Evolutionary conservation across 1,140 invertebrate genomes (phyloP), one percentile per base, ranked within the genome.

Genomic region (Dendroctonus ponderosae): DNA sequence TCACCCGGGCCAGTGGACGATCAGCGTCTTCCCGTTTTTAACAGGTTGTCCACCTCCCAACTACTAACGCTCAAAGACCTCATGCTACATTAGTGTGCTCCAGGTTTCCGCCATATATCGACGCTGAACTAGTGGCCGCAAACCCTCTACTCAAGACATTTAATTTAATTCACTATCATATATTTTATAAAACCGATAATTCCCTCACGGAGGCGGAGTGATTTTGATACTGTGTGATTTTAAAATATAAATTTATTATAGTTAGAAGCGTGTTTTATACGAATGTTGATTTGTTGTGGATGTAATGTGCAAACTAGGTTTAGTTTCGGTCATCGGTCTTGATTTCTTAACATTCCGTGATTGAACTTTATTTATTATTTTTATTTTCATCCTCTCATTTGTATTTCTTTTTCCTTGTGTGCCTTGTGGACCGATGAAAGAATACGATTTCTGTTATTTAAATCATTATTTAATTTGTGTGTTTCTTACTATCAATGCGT

Each of bases 1-100:
- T 78, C 77, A 14, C 77, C 78, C 41, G 65, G 66, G 37, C 60
- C 62, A 7, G 43, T 75, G 40, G 76, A 79, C 43, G 76, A 78
- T 37, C 76, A 78, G 58, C 79, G 78, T 77, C 77, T 71, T 75
- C 82, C 49, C 71, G 82, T 76, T 74, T 82, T 82, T 79, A 83
- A 53, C 77, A 79, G 69, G 70, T 75, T 67, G 76, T 79, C 73
- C 74, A 75, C 49, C 68, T 72, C 73, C 48, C 81, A 80, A 44
- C 12, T 75, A 40, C 67, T 77, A 42, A 51, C 71, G 44, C 56
- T 75, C 53, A 70, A 70, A 12, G 77, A 78, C 64, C 70, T 78
- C 37, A 68, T 77, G 63, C 69, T 77, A 63, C 26, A 26, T 2
- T 77, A 54, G 39, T 61, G 56, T 66, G 64, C 40, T 67, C 50